phyloP scores from a whole-genome alignment of 2,113 vertebrate species.

The Tauraco erythrolophus region DNA sequence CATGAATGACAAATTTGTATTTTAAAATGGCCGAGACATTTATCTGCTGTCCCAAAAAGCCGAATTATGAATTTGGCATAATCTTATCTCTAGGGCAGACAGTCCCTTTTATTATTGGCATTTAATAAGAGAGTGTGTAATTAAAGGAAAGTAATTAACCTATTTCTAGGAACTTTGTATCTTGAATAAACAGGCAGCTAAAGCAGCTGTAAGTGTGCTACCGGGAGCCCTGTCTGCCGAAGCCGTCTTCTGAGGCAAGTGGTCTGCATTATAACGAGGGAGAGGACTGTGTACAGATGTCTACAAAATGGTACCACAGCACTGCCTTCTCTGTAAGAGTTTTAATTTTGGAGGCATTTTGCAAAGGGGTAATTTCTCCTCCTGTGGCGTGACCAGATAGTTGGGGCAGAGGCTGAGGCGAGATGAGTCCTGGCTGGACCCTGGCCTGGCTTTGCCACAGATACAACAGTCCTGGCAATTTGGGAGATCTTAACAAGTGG shows the following conservation, averaged over 20 bases:
- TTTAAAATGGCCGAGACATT: slow-evolving; percentile 45
- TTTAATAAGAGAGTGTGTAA: slow-evolving; percentile 30
- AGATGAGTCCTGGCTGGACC: background rate
- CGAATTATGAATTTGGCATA: background rate
- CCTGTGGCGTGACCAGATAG: rapidly evolving
- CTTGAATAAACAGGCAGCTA: slow-evolving; percentile 10
- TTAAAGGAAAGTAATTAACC: slow-evolving; percentile 24
- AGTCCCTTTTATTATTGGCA: background rate
- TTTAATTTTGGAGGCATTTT: background rate
- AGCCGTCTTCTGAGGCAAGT: background rate
- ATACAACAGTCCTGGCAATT: background rate
- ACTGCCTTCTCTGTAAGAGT: background rate
- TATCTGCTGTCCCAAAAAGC: slow-evolving; percentile 9
- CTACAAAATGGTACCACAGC: rapidly evolving
- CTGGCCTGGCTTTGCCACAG: background rate
- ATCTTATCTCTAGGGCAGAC: slow-evolving; percentile 34
- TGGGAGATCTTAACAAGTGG: background rate
- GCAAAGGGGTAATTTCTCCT: background rate
- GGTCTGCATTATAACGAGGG: background rate
- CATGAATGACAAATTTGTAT: slow-evolving; percentile 56
- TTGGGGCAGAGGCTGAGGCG: background rate
- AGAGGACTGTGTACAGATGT: background rate
- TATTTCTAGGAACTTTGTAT: slow-evolving; percentile 14
- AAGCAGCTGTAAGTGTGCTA: background rate
- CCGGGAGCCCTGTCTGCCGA: background rate